phyloP scores from a whole-genome alignment of 2,797 vertebrate species.

The Pogoniulus pusillus region DNA sequence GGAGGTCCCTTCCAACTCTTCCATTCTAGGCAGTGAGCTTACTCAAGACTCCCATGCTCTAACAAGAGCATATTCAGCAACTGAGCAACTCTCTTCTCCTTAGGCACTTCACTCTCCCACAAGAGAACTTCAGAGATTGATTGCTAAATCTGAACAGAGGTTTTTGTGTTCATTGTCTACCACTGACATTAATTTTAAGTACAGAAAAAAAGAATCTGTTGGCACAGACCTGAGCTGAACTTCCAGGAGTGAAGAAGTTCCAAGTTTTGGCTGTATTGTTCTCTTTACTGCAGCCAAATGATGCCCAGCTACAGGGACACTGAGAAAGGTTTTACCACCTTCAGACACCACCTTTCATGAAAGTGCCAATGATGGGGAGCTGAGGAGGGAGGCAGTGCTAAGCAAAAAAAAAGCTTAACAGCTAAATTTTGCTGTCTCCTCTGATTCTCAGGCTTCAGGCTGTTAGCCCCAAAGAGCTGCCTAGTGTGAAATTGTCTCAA shows the following conservation, averaged over 20 bases:
- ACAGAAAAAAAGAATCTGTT: not conserved
- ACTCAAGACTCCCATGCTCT: not conserved
- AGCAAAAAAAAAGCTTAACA: not conserved
- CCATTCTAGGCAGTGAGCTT: not conserved
- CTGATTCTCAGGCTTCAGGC: constrained; percentile 22
- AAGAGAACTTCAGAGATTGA: not conserved
- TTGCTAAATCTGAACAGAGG: not conserved
- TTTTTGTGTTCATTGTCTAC: not conserved
- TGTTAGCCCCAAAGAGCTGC: constrained; percentile 4
- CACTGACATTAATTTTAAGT: not conserved
- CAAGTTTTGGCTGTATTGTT: not conserved
- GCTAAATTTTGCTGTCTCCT: constrained; percentile 24
- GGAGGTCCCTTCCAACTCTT: too few species aligned
- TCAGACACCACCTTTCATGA: constrained; percentile 6
- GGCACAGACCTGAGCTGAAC: not conserved
- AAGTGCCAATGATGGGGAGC: not conserved
- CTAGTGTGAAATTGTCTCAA: constrained; percentile 28
- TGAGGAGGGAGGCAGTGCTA: not conserved
- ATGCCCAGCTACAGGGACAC: not conserved
- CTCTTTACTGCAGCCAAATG: not conserved
- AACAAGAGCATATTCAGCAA: not conserved
- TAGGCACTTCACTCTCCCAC: not conserved
- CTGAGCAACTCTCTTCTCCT: not conserved
- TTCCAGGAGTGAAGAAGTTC: not conserved
- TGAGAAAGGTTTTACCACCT: not conserved